Percentiles rank a stretch among this genome's conserved stretches.
Evolutionary conservation across 2,113 vertebrate species (phyloP).

Genomic region (Eurystomus gularis): DNA sequence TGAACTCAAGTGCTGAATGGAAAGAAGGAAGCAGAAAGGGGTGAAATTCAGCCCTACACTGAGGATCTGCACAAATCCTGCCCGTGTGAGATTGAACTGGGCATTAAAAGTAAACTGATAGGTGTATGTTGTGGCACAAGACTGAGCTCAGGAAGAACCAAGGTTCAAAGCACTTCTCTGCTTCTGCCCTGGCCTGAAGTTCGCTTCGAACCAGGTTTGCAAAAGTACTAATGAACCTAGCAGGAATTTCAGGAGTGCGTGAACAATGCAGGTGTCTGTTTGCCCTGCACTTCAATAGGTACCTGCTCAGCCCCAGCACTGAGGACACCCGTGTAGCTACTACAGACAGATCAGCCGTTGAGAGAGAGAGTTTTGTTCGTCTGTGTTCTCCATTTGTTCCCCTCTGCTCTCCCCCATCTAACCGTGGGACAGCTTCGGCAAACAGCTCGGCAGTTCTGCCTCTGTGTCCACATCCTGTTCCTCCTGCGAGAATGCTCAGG

Average conservation of each 20-base stretch:
- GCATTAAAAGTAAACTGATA: neutral
- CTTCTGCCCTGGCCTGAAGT: neutral
- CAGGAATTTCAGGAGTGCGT: neutral
- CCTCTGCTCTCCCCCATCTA: neutral
- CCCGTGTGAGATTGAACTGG: neutral
- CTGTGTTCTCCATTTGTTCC: neutral
- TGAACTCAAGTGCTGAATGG: neutral
- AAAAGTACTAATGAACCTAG: neutral
- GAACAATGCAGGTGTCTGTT: neutral
- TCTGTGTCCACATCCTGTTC: neutral
- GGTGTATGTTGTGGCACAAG: neutral
- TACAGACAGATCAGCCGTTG: neutral
- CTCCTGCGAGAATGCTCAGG: neutral
- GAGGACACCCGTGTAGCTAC: no score
- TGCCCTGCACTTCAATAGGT: accelerated
- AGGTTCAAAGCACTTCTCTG: neutral
- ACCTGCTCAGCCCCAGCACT: accelerated
- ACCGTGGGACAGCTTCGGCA: neutral
- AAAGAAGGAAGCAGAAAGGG: neutral
- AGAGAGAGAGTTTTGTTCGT: neutral
- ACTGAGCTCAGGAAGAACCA: neutral
- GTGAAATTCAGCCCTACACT: neutral
- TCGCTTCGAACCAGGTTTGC: neutral
- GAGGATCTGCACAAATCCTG: neutral
- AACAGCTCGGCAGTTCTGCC: neutral